These are phyloP conservation scores for Characodon lateralis DNA, from an alignment of 2,797 vertebrate genomes.

Conservation along the genomic window DNA sequence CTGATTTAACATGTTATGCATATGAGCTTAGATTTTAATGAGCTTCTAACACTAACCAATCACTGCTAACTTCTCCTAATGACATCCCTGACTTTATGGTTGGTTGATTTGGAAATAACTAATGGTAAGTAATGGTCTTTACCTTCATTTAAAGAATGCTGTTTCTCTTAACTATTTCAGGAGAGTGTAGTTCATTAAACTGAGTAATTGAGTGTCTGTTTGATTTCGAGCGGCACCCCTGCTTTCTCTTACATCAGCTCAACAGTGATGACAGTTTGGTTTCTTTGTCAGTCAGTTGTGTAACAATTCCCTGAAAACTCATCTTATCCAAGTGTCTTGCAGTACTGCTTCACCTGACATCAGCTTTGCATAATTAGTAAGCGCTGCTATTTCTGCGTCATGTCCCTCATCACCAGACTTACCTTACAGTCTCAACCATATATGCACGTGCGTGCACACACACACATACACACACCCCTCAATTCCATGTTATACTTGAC, in stretches of 20 bases:
- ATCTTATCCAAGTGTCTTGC: conserved; percentile 40
- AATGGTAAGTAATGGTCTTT: neutral
- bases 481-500: conserved; percentile 23
- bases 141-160: conserved; percentile 1
- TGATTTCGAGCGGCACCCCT: neutral
- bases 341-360: conserved; percentile 57
- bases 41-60: neutral
- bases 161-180: conserved; percentile 29
- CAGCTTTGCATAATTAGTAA: conserved; percentile 72
- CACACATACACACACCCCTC: conserved; percentile 14
- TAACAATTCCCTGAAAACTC: conserved; percentile 45
- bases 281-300: conserved; percentile 27
- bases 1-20: neutral
- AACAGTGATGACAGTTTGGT: neutral
- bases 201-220: neutral
- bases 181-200: conserved; percentile 15
- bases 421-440: conserved; percentile 7
- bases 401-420: conserved; percentile 23
- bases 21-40: neutral
- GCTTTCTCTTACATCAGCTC: neutral
- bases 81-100: neutral
- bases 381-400: conserved; percentile 67
- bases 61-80: neutral
- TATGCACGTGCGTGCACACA: conserved; percentile 3
- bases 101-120: neutral